Evolutionary conservation across 2,113 vertebrate genomes (phyloP).

Genomic region (zebrafish (Danio rerio)): DNA sequence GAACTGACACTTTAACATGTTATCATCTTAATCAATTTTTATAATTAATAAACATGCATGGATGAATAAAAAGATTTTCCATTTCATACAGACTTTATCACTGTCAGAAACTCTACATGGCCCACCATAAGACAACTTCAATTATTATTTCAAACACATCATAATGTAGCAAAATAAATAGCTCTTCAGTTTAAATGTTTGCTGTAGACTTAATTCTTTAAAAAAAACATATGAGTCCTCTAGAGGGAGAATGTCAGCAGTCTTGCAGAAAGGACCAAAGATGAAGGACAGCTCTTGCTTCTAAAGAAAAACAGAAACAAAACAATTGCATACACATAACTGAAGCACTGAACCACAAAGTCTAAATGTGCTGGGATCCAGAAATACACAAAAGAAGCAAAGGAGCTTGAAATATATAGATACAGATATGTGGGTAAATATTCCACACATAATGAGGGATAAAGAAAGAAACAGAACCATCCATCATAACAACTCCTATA

Average conservation of each 20-base stretch:
- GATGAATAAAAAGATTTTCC: not conserved
- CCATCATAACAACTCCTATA: not conserved
- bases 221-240: not conserved
- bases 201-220: conserved; percentile 8
- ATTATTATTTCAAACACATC: conserved; percentile 1
- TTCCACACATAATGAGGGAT: not conserved
- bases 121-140: not conserved
- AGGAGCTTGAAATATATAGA: not conserved
- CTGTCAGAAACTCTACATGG: not conserved
- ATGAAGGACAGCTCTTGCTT: not conserved
- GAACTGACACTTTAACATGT: not conserved
- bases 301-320: not conserved
- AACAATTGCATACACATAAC: not conserved
- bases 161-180: not conserved
- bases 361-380: not conserved
- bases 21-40: not conserved
- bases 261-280: not conserved
- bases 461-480: not conserved
- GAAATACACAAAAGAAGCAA: not conserved
- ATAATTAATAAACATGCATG: not conserved
- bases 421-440: not conserved
- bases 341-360: not conserved
- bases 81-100: not conserved
- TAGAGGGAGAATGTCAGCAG: conserved; percentile 8
- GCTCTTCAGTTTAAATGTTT: not conserved